A percentile compares a stretch with the other conserved stretches of the same genome.
These are phyloP conservation scores for Augiades crinisus DNA, from an alignment of 2,888 invertebrate species.

Conservation along the genomic window DNA sequence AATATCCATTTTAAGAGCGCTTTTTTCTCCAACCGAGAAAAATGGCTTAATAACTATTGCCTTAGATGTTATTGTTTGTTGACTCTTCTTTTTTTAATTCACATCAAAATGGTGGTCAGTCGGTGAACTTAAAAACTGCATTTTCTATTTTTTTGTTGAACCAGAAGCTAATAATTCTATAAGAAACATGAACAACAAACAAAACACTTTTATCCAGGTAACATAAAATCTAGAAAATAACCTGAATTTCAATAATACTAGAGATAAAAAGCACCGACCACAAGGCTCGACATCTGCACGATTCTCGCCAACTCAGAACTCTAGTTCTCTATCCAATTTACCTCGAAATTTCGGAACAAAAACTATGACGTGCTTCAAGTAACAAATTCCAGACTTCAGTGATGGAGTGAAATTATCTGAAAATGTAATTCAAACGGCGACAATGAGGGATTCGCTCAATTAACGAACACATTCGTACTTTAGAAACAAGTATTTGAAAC, in stretches of 20 bases:
- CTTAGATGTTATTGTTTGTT: no score
- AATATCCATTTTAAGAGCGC: no score
- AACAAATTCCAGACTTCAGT: constrained; percentile 1
- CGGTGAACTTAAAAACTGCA: no score
- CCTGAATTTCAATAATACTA: background rate
- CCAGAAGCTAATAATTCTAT: no score
- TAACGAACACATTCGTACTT: background rate
- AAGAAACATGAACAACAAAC: no score
- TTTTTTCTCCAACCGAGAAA: background rate
- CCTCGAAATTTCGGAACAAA: background rate
- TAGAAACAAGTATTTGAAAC: background rate
- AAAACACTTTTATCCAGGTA: background rate
- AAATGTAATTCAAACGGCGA: background rate
- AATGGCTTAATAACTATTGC: no score
- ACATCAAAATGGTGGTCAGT: no score
- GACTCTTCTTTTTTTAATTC: no score
- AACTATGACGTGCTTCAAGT: background rate
- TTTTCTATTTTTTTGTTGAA: no score
- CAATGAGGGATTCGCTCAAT: background rate
- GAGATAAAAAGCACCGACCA: background rate
- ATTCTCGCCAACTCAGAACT: background rate
- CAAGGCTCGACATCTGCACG: background rate
- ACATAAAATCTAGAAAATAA: no score
- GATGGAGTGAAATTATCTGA: constrained; percentile 6
- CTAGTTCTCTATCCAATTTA: background rate